phyloP scores from a whole-genome alignment of 2,797 vertebrate genomes.

The Neostethus bicornis region DNA sequence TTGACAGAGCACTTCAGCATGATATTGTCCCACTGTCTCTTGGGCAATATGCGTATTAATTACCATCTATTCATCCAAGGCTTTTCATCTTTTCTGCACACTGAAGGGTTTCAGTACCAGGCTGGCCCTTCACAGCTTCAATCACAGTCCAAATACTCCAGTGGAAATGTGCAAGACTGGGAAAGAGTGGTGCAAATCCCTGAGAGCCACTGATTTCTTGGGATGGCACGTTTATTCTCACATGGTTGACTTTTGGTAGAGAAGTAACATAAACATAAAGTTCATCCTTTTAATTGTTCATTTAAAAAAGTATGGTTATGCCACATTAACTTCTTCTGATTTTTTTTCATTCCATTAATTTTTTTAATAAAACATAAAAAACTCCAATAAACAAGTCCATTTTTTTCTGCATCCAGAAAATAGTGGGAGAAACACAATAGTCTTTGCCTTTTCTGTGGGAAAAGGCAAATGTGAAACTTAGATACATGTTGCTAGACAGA shows the following conservation, averaged over 20 bases:
- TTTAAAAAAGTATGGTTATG: too few species aligned
- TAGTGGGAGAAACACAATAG: too few species aligned
- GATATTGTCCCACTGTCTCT: conserved; percentile 67
- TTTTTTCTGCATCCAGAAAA: too few species aligned
- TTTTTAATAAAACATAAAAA: too few species aligned
- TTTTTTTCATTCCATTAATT: too few species aligned
- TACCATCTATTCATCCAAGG: conserved; percentile 75
- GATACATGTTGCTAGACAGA: too few species aligned
- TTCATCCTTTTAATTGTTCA: not conserved
- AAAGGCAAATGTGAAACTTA: too few species aligned
- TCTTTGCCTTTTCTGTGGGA: too few species aligned
- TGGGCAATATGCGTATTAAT: conserved; percentile 74
- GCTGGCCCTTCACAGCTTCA: conserved; percentile 58
- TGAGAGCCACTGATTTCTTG: conserved; percentile 38
- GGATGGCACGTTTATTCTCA: conserved; percentile 16
- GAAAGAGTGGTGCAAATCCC: conserved; percentile 45
- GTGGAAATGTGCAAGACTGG: conserved; percentile 14
- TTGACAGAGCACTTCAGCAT: conserved; percentile 75
- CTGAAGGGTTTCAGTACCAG: conserved; percentile 54
- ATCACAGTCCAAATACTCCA: conserved; percentile 40
- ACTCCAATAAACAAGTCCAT: too few species aligned
- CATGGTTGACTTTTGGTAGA: conserved; percentile 15
- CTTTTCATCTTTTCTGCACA: conserved; percentile 52
- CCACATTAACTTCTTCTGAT: too few species aligned
- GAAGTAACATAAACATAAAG: not conserved